A percentile compares a stretch with the other conserved stretches of the same genome.
Evolutionary conservation across 2,888 invertebrate species (phyloP).

Genomic region (Sabatieria punctata): DNA sequence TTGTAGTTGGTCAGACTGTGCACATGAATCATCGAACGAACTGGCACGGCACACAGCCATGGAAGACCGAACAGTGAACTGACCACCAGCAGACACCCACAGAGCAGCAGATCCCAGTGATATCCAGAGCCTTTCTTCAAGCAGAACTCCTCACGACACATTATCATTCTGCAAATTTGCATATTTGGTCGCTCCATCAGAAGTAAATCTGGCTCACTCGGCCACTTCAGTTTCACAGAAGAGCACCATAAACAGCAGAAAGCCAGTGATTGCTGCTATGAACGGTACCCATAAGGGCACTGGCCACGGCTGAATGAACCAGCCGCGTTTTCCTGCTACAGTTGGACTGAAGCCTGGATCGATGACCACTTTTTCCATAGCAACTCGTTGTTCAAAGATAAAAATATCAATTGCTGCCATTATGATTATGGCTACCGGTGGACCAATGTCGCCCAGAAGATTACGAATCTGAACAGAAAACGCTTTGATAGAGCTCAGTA

Average conservation of each 20-base stretch:
- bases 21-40: conserved; percentile 73
- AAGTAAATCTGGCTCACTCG: too few relatives aligned
- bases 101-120: conserved; percentile 80
- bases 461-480: conserved; percentile 59
- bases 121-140: conserved; percentile 80
- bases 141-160: conserved; percentile 76
- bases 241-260: conserved; percentile 53
- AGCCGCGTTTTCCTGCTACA: conserved; percentile 53
- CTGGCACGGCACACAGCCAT: conserved; percentile 83
- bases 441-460: conserved; percentile 81
- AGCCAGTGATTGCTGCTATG: conserved; percentile 65
- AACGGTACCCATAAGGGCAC: conserved; percentile 50
- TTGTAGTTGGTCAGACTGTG: conserved; percentile 54
- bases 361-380: too few relatives aligned
- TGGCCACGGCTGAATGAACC: too few relatives aligned
- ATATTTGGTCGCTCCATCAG: too few relatives aligned
- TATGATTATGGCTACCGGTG: conserved; percentile 75
- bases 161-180: conserved; percentile 70
- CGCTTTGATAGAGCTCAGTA: too few relatives aligned
- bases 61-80: conserved; percentile 66
- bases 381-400: conserved; percentile 54
- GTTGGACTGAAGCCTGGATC: too few relatives aligned
- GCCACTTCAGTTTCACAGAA: conserved; percentile 92
- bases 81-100: conserved; percentile 62
- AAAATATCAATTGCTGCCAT: conserved; percentile 64